Base-by-base conservation (phyloP, 2,113 vertebrate species). In the Centrocercus urophasianus region DNA sequence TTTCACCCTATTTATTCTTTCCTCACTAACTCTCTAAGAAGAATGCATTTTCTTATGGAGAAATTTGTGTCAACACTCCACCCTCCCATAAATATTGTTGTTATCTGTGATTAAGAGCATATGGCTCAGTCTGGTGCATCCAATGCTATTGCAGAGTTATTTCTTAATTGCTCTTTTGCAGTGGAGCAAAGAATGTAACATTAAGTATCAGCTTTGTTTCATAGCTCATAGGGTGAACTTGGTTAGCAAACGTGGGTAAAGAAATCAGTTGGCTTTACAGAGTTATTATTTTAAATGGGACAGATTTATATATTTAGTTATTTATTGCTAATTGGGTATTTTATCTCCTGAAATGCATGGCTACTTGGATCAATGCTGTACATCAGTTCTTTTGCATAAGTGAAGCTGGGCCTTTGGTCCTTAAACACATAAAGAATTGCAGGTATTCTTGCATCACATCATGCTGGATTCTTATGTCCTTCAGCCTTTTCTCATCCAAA, bases 31-130 rank as follows among this genome's bases (percentile, higher is more conserved):
- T 96, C 28, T 71, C 61, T 63, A 71, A 92, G 40, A 19, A 71
- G 65, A 94, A 81, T 71, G 28, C 36, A 40, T 61, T 60, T 50
- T 50, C 40, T 12, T 15, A 27, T 50, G 59, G 38, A 89, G 50
- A 38, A 77, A 88, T 96, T 94, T 94, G 64, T 81, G 90, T 86
- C 77, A 90, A 75, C 86, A 90, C 61, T 22, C 57, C 73, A 57
- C 61, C 18, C 52, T 94, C 57, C 43, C 65, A 86, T 83, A 93
- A 93, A 94, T 88, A 86, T 43, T 78, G 69, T 43, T 93, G 65
- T 84, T 88, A 82, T 93, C 70, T 84, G 57, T 95, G 77, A 95
- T 95, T 90, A 93, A 90, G 59, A 95, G 70, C 93, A 67, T 82
- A 92, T 92, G 92, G 75, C 40, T 94, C 76, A 63, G 42, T 74